Base-by-base conservation (phyloP, 2,113 vertebrate genomes). In the Pardalotus punctatus region DNA sequence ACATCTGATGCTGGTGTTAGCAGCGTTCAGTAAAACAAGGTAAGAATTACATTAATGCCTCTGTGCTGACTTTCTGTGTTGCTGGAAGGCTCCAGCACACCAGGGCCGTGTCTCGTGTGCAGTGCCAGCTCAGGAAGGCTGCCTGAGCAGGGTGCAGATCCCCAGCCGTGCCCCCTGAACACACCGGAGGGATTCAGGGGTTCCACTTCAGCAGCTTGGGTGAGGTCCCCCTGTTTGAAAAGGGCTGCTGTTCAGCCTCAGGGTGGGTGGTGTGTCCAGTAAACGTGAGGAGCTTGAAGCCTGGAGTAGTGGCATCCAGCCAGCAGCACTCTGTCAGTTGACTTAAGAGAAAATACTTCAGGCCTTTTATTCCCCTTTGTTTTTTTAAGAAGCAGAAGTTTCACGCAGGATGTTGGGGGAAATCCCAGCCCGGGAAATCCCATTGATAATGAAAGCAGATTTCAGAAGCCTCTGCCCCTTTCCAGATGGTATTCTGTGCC, bases 31-130 rank as follows among this genome's bases (percentile, higher is more conserved):
- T 25, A 24, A 73, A 92, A 69, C 16, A 57, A 36, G n/a, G 24
- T 43, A 9, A 16, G 27, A 76, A n/a, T 57, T 35, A 29, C 5
- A 31, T 23, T 3, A n/a, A 2, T 2, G 5, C 17, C 23, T 57
- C 58, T 33, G 8, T 50, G 27, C 10, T 53, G 62, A 33, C 13
- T 47, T 53, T 21, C 14, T 61, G 33, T 18, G 6, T 6, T 36
- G 36, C 23, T 54, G 56, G 16, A 69, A 86, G 28, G 28, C 33
- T 47, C 65, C 40, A 43, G 14, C 16, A 3, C 36, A n/a, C 50
- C 9, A 2, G 14, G 20, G 22, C 65, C 6, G 0, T 19, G 8
- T 53, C 67, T 61, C n/a, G 6, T 3, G 23, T 23, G 12, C 6
- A 1, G n/a, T 65, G 80, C 60, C 53, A 27, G 56, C 58, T 71